phyloP scores from a whole-genome alignment of 2,797 vertebrate genomes.

The Apodemus agrarius region DNA sequence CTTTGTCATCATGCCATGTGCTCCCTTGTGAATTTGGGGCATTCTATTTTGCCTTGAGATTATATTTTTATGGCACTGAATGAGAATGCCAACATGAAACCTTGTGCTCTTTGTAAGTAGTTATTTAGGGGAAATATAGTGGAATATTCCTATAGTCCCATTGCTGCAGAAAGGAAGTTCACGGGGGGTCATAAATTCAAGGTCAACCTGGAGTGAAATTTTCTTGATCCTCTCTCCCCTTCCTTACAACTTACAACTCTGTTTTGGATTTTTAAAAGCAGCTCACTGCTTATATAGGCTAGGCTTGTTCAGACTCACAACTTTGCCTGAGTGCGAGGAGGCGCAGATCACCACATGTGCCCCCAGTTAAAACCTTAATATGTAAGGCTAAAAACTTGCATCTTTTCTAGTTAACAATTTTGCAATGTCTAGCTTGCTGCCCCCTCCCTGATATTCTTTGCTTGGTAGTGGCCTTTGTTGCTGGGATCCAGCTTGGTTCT shows the following conservation, averaged over 20 bases:
- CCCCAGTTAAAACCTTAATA: neutral
- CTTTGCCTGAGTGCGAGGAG: neutral
- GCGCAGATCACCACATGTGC: neutral
- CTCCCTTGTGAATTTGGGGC: neutral
- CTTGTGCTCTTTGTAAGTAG: neutral
- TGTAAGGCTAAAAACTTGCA: neutral
- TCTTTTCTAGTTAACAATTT: neutral
- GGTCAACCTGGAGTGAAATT: neutral
- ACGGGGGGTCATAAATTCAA: neutral
- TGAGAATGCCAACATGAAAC: neutral
- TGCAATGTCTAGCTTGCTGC: neutral
- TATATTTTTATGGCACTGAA: neutral
- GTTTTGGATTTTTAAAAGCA: neutral
- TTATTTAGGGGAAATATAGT: neutral
- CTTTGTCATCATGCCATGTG: neutral
- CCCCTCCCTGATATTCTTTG: neutral
- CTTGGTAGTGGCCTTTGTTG: neutral
- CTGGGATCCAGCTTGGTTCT: neutral
- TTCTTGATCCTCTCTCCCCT: neutral
- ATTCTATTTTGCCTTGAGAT: neutral
- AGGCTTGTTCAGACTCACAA: neutral
- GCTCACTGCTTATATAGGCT: neutral
- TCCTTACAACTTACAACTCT: neutral
- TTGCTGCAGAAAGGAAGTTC: neutral
- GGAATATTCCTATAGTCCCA: neutral